phyloP scores from a whole-genome alignment of 1,140 invertebrate genomes.

The Drosophila busckii region DNA sequence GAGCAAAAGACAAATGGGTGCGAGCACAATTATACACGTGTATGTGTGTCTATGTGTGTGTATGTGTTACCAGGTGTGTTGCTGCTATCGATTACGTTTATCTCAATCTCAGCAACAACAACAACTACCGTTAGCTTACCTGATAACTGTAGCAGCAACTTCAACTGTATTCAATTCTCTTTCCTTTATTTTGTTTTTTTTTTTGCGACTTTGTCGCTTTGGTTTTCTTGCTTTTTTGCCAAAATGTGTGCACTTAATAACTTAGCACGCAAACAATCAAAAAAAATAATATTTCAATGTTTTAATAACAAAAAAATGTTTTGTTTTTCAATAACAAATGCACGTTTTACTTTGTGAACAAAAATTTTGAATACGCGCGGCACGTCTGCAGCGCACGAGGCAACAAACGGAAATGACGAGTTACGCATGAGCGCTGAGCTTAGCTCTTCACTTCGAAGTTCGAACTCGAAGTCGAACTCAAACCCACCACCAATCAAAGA shows the following conservation, averaged over 20 bases:
- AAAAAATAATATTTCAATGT: slow-evolving; percentile 1
- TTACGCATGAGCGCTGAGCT: slow-evolving; percentile 7
- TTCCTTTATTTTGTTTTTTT: background rate
- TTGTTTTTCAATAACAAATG: no score
- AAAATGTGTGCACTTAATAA: background rate
- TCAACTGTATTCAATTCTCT: background rate
- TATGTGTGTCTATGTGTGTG: slow-evolving; percentile 2
- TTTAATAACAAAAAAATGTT: no score
- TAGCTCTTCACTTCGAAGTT: slow-evolving; percentile 24
- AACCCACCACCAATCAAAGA: slow-evolving; percentile 12
- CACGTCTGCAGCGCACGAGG: slow-evolving; percentile 53
- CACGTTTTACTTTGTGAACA: no score
- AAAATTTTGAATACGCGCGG: slow-evolving; percentile 10
- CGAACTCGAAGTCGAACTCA: slow-evolving; percentile 6
- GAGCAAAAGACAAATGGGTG: slow-evolving; percentile 67
- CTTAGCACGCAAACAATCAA: background rate
- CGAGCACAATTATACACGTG: slow-evolving; percentile 37
- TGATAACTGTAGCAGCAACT: slow-evolving; percentile 13
- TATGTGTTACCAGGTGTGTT: slow-evolving; percentile 50
- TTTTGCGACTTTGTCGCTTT: slow-evolving; percentile 53
- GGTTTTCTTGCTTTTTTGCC: background rate
- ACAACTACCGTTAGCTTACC: slow-evolving; percentile 9
- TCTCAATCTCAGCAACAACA: no score
- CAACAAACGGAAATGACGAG: slow-evolving; percentile 62
- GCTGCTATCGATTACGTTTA: slow-evolving; percentile 30